Conservation (phyloP, 2,888 invertebrate species). For the Trisateles emortualis region DNA sequence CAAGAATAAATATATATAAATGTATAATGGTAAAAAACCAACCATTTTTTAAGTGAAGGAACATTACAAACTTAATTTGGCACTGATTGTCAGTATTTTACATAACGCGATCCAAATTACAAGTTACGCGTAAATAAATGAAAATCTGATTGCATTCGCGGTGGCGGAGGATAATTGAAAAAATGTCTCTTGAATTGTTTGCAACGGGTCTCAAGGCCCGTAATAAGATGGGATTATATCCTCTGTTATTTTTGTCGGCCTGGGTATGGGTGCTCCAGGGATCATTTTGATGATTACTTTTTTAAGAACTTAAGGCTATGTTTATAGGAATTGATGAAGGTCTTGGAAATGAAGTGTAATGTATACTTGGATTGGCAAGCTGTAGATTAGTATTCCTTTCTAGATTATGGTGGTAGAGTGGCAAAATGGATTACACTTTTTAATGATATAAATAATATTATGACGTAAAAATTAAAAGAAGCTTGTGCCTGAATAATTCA, state of each 20-base stretch:
- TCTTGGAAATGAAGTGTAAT: conserved; percentile 24
- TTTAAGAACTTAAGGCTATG: conserved; percentile 24
- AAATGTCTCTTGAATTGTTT: conserved; percentile 79
- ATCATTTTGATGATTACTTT: conserved; percentile 44
- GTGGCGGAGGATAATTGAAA: conserved; percentile 76
- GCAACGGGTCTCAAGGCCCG: conserved; percentile 53
- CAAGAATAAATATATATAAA: no score
- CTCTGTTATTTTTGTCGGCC: conserved; percentile 35
- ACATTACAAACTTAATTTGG: neutral
- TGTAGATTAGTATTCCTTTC: neutral
- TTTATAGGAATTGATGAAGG: conserved; percentile 27
- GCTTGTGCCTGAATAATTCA: no score
- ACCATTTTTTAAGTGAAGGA: neutral
- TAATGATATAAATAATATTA: no score
- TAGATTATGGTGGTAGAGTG: neutral
- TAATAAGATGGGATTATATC: conserved; percentile 74
- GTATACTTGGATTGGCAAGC: conserved; percentile 9
- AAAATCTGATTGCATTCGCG: conserved; percentile 75
- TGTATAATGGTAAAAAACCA: no score
- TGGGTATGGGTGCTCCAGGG: conserved; percentile 30
- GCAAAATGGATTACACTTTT: neutral
- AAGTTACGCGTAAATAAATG: conserved; percentile 65
- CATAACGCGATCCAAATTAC: conserved; percentile 43
- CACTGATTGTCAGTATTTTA: neutral
- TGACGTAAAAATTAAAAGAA: no score